A percentile compares a stretch with the other conserved stretches of the same genome.
These are phyloP conservation scores for Melanerpes formicivorus DNA, from an alignment of 2,113 vertebrate genomes.

Conservation along the genomic window DNA sequence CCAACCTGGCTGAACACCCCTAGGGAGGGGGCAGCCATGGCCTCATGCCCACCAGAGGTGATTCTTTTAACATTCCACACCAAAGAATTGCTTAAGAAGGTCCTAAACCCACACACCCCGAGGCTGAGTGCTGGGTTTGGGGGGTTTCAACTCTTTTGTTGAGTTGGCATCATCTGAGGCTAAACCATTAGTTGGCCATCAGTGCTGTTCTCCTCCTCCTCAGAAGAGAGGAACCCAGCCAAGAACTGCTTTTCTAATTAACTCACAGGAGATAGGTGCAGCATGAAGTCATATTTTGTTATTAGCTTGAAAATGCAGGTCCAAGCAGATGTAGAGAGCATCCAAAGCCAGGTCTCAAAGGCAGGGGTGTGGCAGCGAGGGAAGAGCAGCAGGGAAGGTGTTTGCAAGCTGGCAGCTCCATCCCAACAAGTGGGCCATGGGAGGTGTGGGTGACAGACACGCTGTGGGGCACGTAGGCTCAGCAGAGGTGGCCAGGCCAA, in stretches of 20 bases:
- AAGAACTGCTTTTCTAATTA: neutral
- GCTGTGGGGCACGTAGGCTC: neutral
- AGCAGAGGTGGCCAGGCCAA: too few relatives aligned
- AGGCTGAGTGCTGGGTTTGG: neutral
- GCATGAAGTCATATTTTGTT: neutral
- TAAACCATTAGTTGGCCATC: neutral
- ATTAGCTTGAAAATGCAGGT: neutral
- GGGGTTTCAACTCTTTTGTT: neutral
- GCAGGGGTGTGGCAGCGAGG: neutral
- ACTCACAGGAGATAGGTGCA: neutral
- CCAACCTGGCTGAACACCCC: too few relatives aligned
- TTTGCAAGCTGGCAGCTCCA: neutral
- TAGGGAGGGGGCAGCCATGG: too few relatives aligned
- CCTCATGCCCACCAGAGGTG: too few relatives aligned
- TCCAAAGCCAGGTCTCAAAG: neutral
- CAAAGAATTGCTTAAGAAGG: neutral
- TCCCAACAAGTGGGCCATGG: neutral
- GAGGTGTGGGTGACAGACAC: neutral
- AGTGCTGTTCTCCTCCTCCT: neutral
- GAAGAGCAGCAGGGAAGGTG: neutral
- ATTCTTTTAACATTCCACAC: neutral
- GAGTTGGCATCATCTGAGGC: neutral
- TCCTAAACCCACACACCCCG: neutral
- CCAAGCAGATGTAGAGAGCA: neutral
- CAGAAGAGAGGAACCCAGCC: neutral